Evolutionary conservation across 2,113 vertebrate genomes (phyloP), one percentile per base, ranked within the genome.

Genomic region (Falco punctatus): DNA sequence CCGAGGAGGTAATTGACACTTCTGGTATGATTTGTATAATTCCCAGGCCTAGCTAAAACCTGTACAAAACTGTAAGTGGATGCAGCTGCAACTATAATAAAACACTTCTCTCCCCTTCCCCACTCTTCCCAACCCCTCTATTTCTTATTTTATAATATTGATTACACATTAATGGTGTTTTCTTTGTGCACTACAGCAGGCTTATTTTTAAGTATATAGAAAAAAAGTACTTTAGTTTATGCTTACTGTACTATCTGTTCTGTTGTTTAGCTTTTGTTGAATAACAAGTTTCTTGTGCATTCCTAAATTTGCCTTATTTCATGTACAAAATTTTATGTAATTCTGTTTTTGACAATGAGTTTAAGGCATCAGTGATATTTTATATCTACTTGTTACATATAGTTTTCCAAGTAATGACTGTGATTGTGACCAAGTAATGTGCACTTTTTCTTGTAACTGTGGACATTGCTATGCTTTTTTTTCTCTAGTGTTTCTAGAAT

Each of bases 371-470:
- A 73, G 98, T 98, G 98, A 97, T 97, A 98, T 98, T 98, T 98
- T 98, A 98, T 98, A 98, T 96, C 98, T 98, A 98, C 98, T 98
- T 98, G 98, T 98, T 98, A 98, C 98, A 98, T 98, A 98, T 97
- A 98, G 98, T 98, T 98, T 98, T 98, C 94, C 98, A 98, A 98
- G 98, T 98, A 98, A 98, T 98, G 98, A 98, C 98, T 98, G 98
- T 98, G 98, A 98, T 98, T 98, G 98, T 99, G 98, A 98, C 97
- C 97, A 92, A 98, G 98, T 98, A 98, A 98, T 98, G 98, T 98
- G 98, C 98, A 98, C 98, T 98, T 98, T 98, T 98, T 98, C 98
- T 98, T 98, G 98, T 99, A 98, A 98, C 98, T 98, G 98, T 99
- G 98, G 98, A 98, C 98, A 98, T 98, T 98, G 98, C 98, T 98